These are phyloP conservation scores for Ispidina lecontei DNA, from an alignment of 2,797 vertebrate genomes.

Conservation along the genomic window DNA sequence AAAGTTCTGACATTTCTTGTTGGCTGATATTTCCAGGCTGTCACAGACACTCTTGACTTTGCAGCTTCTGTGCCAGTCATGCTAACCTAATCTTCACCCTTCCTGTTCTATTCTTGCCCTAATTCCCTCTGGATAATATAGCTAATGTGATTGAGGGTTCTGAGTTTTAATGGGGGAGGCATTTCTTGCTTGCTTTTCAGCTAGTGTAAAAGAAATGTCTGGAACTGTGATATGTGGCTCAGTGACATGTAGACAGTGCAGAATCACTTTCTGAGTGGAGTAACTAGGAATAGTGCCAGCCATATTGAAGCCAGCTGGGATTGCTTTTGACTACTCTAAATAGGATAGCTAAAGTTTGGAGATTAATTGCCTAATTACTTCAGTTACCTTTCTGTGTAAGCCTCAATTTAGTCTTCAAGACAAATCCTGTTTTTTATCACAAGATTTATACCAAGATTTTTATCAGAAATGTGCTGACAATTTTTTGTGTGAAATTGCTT, in stretches of 20 bases:
- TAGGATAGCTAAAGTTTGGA: not conserved
- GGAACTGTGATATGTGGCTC: not conserved
- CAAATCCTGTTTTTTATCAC: not conserved
- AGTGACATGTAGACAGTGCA: not conserved
- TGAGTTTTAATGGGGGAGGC: not conserved
- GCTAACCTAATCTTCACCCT: not conserved
- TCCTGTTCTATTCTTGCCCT: not conserved
- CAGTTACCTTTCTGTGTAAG: not conserved
- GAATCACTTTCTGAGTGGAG: not conserved
- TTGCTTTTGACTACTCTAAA: not conserved
- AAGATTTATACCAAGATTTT: not conserved
- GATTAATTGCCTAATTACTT: not conserved
- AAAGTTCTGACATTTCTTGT: not conserved
- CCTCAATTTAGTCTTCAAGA: not conserved
- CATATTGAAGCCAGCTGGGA: not conserved
- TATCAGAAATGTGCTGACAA: not conserved
- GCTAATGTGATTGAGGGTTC: not conserved
- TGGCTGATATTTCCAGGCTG: not conserved
- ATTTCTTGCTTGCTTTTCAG: not conserved
- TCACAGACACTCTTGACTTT: not conserved
- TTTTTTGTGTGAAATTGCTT: not conserved
- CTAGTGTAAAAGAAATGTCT: not conserved
- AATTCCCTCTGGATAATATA: not conserved
- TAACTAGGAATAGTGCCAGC: not conserved
- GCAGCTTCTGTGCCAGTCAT: not conserved